A percentile compares a stretch with the other conserved stretches of the same genome.
Conservation (phyloP, 2,888 invertebrate species). For the Drosophila silvestris region DNA sequence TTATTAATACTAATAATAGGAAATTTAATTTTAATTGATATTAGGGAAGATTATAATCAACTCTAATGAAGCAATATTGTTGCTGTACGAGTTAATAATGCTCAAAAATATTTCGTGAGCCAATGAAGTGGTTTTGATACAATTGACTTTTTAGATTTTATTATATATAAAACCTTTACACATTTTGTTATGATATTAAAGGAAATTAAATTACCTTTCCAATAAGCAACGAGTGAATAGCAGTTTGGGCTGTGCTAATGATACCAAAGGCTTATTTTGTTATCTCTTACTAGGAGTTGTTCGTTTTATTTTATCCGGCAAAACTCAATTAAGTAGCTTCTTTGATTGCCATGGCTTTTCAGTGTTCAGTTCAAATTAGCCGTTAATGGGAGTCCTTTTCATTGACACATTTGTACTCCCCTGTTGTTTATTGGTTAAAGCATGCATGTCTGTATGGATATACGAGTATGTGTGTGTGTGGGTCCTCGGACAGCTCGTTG, state of each 20-base stretch:
- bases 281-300: background rate
- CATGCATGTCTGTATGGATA: background rate
- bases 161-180: background rate
- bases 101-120: background rate
- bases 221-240: background rate
- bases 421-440: conserved; percentile 39
- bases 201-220: background rate
- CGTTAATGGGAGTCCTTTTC: conserved; percentile 59
- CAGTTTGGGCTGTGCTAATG: background rate
- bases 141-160: background rate
- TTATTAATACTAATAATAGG: background rate
- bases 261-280: background rate
- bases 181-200: background rate
- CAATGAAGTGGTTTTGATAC: background rate
- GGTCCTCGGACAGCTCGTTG: conserved; percentile 50
- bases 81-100: no score
- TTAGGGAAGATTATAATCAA: no score
- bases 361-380: conserved; percentile 42
- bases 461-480: conserved; percentile 2
- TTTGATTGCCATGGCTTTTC: conserved; percentile 19
- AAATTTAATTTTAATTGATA: background rate
- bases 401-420: conserved; percentile 32
- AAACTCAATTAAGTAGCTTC: conserved; percentile 15
- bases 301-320: background rate
- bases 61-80: no score